Conservation (phyloP, 2,888 invertebrate genomes). For the Andrena flavipes region DNA sequence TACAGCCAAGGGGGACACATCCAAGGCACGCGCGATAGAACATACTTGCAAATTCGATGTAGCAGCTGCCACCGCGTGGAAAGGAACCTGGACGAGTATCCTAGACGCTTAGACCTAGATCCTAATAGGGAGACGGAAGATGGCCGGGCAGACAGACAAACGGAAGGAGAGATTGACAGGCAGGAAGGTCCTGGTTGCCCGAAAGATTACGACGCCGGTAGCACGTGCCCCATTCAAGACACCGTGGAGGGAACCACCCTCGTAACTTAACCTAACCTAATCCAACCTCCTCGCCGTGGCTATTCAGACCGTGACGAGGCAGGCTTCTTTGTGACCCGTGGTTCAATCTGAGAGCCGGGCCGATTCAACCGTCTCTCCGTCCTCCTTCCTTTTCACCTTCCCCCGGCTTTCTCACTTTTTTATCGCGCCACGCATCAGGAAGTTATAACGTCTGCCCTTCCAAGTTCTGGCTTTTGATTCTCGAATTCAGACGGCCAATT, state of each 20-base stretch:
- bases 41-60: conserved; percentile 78
- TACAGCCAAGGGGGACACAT: conserved; percentile 17
- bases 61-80: conserved; percentile 73
- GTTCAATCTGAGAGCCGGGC: conserved; percentile 61
- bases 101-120: conserved; percentile 66
- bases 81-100: conserved; percentile 65
- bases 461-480: conserved; percentile 52
- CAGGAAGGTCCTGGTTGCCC: conserved; percentile 57
- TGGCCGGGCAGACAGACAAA: conserved; percentile 63
- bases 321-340: conserved; percentile 70
- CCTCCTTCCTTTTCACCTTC: conserved; percentile 24
- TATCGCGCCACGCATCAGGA: conserved; percentile 74
- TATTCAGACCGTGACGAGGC: conserved; percentile 78
- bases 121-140: conserved; percentile 53
- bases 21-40: conserved; percentile 54
- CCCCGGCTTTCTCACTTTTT: conserved; percentile 65
- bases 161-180: conserved; percentile 63
- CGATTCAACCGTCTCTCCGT: conserved; percentile 66
- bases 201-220: conserved; percentile 74
- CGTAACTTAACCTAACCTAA: conserved; percentile 79
- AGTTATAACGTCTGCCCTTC: conserved; percentile 70
- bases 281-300: conserved; percentile 74
- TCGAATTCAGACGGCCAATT: conserved; percentile 57
- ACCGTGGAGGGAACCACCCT: conserved; percentile 75
- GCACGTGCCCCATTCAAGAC: conserved; percentile 82